Conservation (phyloP, 1,140 invertebrate species). For the Diorhabda sublineata region DNA sequence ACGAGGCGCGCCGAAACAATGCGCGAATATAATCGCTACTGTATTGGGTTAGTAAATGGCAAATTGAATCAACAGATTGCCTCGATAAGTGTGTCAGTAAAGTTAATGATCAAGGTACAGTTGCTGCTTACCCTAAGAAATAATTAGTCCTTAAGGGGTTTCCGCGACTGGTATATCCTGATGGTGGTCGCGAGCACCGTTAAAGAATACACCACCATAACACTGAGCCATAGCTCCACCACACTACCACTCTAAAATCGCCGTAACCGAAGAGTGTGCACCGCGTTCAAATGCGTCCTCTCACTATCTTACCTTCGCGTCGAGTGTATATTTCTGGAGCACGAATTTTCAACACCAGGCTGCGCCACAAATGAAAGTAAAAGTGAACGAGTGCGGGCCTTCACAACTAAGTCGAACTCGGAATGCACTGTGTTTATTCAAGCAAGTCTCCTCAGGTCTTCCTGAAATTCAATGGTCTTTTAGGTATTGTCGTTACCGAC, state of each 20-base stretch:
- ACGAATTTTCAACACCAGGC: constrained; percentile 39
- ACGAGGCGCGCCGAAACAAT: constrained; percentile 39
- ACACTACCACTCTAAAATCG: constrained; percentile 26
- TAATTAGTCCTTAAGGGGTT: constrained; percentile 34
- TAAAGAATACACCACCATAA: constrained; percentile 30
- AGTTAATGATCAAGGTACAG: too few relatives aligned
- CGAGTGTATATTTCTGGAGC: constrained; percentile 45
- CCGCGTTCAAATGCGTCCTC: constrained; percentile 27
- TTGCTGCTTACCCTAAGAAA: constrained; percentile 29
- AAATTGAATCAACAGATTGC: constrained; percentile 32
- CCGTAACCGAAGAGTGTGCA: constrained; percentile 20
- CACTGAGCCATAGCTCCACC: constrained; percentile 41
- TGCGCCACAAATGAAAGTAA: constrained; percentile 49
- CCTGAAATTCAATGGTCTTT: background rate
- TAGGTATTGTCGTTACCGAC: background rate
- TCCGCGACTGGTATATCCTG: constrained; percentile 33
- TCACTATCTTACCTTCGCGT: constrained; percentile 35
- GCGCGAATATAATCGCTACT: constrained; percentile 27
- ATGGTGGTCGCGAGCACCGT: constrained; percentile 36
- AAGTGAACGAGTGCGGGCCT: constrained; percentile 45
- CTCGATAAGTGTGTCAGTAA: background rate
- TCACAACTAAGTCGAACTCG: constrained; percentile 30
- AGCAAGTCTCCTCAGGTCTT: constrained; percentile 32
- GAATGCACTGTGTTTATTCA: constrained; percentile 27
- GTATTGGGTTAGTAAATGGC: constrained; percentile 13